Base-by-base conservation (phyloP, 2,888 invertebrate species). In the Erebia epiphron region DNA sequence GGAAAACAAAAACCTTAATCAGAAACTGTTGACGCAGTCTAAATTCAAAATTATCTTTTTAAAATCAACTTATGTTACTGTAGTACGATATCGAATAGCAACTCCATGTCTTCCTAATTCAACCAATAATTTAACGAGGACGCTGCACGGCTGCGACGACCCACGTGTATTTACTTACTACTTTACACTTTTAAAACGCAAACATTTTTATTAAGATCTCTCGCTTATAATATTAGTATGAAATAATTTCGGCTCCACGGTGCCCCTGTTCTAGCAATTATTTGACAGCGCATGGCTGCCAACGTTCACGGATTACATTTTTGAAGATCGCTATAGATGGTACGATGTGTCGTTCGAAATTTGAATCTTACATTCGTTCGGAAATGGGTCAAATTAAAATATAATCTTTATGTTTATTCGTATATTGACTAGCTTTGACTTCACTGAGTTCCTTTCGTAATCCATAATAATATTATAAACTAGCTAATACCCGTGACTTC, bases 241-340 rank as follows among this genome's bases (percentile, higher is more conserved):
- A 7, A 52, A n/a, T 16, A 52, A 14, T 62, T 54, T 65, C 83
- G 70, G 69, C 91, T 91, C 91, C 78, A 89, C 74, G 41, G 78
- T 18, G 80, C 82, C 79, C 70, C 81, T 79, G 83, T 88, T n/a
- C 84, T 79, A 84, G 87, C 88, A 90, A 90, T 91, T 90, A 91
- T 91, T 89, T 90, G 89, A 87, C 86, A 85, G 88, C 83, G 77
- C 85, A 87, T 88, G 88, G 90, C 78, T 89, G 87, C 86, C 90
- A 88, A 86, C 85, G 79, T 81, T 72, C 69, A 72, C 72, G 64
- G 70, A 83, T 85, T 86, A 84, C 84, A 83, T 84, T 88, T 88
- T 88, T 87, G 86, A 87, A 88, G 85, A 86, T 84, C 49, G 57
- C 49, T 21, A 14, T n/a, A 50, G 60, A 69, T 43, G 68, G 54